These are phyloP conservation scores for Petrocephalus zakoni DNA, from an alignment of 2,113 vertebrate species.

Conservation along the genomic window DNA sequence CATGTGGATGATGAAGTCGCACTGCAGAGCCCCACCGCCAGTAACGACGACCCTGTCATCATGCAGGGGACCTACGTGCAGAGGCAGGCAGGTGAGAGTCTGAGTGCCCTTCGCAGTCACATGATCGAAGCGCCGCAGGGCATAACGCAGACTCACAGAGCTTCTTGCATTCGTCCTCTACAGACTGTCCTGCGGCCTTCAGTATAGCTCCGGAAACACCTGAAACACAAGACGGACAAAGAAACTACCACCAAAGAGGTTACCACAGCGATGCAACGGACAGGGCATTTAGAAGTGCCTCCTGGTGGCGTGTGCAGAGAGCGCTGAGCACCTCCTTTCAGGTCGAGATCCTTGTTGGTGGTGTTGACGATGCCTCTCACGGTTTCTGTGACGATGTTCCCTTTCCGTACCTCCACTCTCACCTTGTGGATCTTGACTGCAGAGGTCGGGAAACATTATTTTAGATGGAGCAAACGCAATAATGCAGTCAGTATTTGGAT, in stretches of 20 bases:
- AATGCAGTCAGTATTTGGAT: not conserved
- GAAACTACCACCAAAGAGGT: not conserved
- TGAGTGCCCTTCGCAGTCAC: not conserved
- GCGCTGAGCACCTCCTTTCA: conserved; percentile 33
- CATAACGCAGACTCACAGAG: conserved; percentile 30
- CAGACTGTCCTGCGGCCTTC: conserved; percentile 39
- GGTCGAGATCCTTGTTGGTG: conserved; percentile 38
- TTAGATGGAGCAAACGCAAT: not conserved
- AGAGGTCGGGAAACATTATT: not conserved
- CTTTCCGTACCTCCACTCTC: conserved; percentile 44
- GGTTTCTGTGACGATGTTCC: conserved; percentile 37
- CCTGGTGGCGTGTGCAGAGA: not conserved
- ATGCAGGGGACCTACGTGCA: conserved; percentile 32
- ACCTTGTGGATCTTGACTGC: conserved; percentile 40
- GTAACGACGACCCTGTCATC: conserved; percentile 39
- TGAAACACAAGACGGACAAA: conserved; percentile 15
- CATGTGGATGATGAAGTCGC: conserved; percentile 51
- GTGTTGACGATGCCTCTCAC: conserved; percentile 48
- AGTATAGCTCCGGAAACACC: conserved; percentile 49
- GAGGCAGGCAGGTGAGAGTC: not conserved
- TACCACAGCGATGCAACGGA: not conserved
- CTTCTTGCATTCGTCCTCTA: conserved; percentile 38
- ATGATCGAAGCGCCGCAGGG: not conserved
- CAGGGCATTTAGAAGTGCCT: not conserved
- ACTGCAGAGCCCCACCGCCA: conserved; percentile 39